Evolutionary conservation across 92 coral and sea anemone genomes (phyloP).

Genomic region (Actinernus sp.): DNA sequence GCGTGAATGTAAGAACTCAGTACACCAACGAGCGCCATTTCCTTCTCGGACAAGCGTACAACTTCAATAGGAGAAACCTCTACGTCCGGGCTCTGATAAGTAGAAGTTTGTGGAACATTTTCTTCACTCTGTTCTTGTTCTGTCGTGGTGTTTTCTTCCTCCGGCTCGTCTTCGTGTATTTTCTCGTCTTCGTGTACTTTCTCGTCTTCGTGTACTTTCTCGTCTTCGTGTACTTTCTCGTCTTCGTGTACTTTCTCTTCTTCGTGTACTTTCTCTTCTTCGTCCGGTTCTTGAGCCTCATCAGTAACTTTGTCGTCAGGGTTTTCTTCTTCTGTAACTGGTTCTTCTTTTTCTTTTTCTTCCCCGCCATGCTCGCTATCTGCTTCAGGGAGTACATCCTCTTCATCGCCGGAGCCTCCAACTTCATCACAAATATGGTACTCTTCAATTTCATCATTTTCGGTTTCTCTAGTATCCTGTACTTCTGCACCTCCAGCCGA

Average conservation of each 20-base stretch:
- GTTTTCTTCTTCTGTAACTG: background rate
- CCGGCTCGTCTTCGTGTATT: slow-evolving; percentile 5
- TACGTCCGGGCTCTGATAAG: too few relatives aligned
- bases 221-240: slow-evolving; percentile 5
- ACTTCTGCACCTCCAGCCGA: background rate
- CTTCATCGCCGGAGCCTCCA: background rate
- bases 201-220: background rate
- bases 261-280: background rate
- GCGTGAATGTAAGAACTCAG: slow-evolving; percentile 82
- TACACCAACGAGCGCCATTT: slow-evolving; percentile 77
- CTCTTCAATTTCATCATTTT: background rate
- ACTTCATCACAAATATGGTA: background rate
- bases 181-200: background rate
- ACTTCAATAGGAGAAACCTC: slow-evolving; percentile 20
- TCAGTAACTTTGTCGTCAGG: background rate
- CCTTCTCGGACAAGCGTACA: slow-evolving; percentile 71
- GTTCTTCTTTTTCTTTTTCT: slow-evolving; percentile 6
- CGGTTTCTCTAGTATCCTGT: background rate
- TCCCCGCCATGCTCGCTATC: slow-evolving; percentile 4
- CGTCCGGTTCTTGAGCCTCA: background rate
- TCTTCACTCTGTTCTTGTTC: background rate
- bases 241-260: slow-evolving; percentile 1
- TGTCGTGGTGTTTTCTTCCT: background rate
- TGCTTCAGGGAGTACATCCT: background rate
- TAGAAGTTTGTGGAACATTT: too few relatives aligned